Percentiles rank a stretch among this genome's conserved stretches.
These are phyloP conservation scores for Megaceryle torquata DNA, from an alignment of 2,113 vertebrate genomes.

Conservation along the genomic window DNA sequence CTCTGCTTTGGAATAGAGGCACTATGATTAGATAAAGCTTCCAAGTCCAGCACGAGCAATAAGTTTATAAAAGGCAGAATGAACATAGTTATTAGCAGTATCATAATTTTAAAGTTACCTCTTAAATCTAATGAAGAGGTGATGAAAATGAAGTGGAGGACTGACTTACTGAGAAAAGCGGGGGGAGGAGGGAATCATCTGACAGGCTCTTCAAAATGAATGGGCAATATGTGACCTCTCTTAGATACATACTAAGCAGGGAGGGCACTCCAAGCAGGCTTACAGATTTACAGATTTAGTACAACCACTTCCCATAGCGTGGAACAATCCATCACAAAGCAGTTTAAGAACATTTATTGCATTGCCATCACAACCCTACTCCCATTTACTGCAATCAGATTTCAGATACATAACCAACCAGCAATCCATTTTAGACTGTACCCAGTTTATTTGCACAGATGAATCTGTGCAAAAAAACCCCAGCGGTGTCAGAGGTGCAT, in stretches of 20 bases:
- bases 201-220: neutral
- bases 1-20: neutral
- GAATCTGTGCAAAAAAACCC: neutral
- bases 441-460: neutral
- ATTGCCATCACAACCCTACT: slow-evolving; percentile 18
- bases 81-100: neutral
- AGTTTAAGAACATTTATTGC: slow-evolving; percentile 41
- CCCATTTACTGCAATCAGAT: slow-evolving; percentile 51
- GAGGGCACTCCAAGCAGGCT: neutral
- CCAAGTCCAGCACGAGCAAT: neutral
- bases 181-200: neutral
- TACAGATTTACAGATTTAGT: slow-evolving; percentile 33
- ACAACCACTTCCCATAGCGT: neutral
- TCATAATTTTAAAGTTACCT: neutral
- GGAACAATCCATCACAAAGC: slow-evolving; percentile 38
- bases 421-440: slow-evolving; percentile 6
- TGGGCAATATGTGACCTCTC: neutral
- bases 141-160: neutral
- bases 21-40: neutral
- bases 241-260: neutral
- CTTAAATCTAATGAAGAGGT: neutral
- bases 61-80: neutral
- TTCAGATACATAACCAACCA: slow-evolving; percentile 25
- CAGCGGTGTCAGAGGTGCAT: neutral
- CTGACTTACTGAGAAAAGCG: neutral